Evolutionary conservation across 1,140 invertebrate genomes (phyloP).

Genomic region (Eupristina koningsbergeri): DNA sequence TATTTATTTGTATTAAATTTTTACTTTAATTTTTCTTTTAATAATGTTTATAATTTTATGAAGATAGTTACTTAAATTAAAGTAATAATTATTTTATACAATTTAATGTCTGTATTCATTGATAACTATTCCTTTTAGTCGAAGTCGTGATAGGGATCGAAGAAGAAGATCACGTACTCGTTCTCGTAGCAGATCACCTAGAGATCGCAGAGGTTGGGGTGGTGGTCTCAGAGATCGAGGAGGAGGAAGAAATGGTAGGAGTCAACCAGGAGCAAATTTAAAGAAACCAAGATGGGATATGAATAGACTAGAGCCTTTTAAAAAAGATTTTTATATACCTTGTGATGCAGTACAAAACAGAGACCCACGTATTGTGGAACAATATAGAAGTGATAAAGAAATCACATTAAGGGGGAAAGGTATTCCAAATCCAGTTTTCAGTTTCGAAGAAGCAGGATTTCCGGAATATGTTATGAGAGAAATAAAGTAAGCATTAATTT

Average conservation of each 20-base stretch:
- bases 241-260: conserved; percentile 79
- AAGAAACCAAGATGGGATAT: conserved; percentile 88
- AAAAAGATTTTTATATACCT: conserved; percentile 94
- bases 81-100: too few species aligned
- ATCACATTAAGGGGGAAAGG: conserved; percentile 87
- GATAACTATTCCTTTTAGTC: conserved; percentile 52
- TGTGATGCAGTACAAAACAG: conserved; percentile 82
- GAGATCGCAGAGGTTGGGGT: conserved; percentile 64
- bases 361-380: conserved; percentile 81
- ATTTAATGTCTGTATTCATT: too few species aligned
- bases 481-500: conserved; percentile 71
- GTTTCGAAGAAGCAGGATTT: conserved; percentile 87
- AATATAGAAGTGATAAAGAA: conserved; percentile 83
- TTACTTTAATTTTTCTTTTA: too few species aligned
- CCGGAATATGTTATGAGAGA: conserved; percentile 87
- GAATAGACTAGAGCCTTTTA: conserved; percentile 86
- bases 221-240: conserved; percentile 76
- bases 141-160: conserved; percentile 69
- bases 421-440: conserved; percentile 86
- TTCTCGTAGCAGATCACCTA: conserved; percentile 66
- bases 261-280: conserved; percentile 81
- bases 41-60: too few species aligned
- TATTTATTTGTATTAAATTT: too few species aligned
- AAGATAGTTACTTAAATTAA: too few species aligned
- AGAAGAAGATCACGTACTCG: conserved; percentile 66